These are phyloP conservation scores for Tapirus indicus DNA, from an alignment of 2,797 vertebrate species.

Conservation along the genomic window DNA sequence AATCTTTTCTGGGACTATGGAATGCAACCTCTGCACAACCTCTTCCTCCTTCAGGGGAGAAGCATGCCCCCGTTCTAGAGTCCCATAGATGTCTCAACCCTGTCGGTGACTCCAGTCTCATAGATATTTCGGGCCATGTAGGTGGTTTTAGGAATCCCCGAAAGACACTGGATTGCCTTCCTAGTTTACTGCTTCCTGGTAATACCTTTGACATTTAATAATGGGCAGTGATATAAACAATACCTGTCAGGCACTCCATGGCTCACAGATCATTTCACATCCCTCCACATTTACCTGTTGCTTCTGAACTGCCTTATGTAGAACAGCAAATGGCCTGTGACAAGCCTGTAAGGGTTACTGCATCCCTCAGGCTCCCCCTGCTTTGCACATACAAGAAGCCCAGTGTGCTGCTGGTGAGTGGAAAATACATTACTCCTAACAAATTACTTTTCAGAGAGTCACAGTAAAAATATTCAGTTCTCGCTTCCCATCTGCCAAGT, in stretches of 20 bases:
- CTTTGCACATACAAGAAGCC: neutral
- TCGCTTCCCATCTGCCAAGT: conserved; percentile 39
- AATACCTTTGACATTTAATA: neutral
- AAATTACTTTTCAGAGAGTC: conserved; percentile 53
- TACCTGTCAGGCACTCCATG: neutral
- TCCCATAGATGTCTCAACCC: accelerated
- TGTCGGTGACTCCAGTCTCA: too few species aligned
- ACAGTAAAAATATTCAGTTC: conserved; percentile 35
- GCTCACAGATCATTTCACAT: neutral
- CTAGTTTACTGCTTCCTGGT: neutral
- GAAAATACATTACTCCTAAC: neutral
- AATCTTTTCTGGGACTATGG: neutral
- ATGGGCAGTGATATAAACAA: neutral
- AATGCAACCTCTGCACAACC: neutral
- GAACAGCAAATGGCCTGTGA: neutral
- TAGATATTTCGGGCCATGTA: too few species aligned
- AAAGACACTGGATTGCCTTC: neutral
- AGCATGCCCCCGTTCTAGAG: neutral
- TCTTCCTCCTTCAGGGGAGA: neutral
- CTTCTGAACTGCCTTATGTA: neutral
- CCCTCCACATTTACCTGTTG: neutral
- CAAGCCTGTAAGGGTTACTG: neutral
- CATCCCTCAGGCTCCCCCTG: accelerated
- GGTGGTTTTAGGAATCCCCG: neutral
- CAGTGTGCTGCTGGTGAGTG: neutral